Evolutionary conservation across 2,113 vertebrate species (phyloP), one percentile per base, ranked within the genome.

Genomic region (Rhizomys pruinosus): DNA sequence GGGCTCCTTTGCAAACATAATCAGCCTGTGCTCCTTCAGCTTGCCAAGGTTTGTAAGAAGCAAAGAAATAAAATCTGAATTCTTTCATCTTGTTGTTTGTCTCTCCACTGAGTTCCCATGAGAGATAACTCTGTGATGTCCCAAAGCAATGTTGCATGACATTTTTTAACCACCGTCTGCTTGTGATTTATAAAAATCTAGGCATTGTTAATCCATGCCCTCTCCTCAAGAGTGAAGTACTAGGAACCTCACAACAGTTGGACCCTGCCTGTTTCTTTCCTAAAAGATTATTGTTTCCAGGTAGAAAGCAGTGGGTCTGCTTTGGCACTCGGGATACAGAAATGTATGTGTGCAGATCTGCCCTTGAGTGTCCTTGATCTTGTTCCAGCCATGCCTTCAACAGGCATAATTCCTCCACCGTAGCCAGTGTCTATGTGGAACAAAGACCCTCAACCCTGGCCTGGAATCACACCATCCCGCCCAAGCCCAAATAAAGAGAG

Each of bases 21-120:
- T 32, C 55, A 11, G 0, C 76, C 64, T 0, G 0, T 5, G 42
- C 63, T 20, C 5, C 34, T 66, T 29, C 29, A 8, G 8, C 0
- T 66, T 39, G 1, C 19, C 5, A 0, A 5, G 2, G 34, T 12
- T 37, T 37, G 13, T 11, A n/a, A 17, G 27, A 73, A 55, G 37
- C 64, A 37, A 3, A 7, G 16, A 71, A 9, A 0, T 0, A 5
- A 0, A 0, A 8, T 73, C n/a, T n/a, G n/a, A 3, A 27, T 37
- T 47, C 44, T 73, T 34, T 79, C 72, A 5, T 42, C 55, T 47
- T 10, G 22, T 47, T 25, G 1, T 59, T 37, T 7, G 17, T n/a
- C 42, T 79, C 80, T 20, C 19, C 69, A 17, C 19, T 2, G 11
- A 19, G 7, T 44, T 44, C 19, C 39, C 6, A 4, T 1, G 20